Conservation (phyloP, 2,888 invertebrate species). For the Calameuta pallipes region DNA sequence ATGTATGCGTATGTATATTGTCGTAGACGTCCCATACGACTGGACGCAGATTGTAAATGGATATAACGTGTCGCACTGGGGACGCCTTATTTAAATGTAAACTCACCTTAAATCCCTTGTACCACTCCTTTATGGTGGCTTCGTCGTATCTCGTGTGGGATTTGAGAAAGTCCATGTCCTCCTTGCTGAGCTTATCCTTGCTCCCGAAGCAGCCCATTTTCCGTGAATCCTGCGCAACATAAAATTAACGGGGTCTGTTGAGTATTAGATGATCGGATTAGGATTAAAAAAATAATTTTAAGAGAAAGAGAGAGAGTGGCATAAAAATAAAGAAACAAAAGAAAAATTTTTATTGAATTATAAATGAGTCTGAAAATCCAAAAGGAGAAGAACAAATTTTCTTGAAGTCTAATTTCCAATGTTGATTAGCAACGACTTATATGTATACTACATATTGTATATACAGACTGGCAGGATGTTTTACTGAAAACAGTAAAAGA, state of each 20-base stretch:
- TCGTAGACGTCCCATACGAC: neutral
- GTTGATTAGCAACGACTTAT: neutral
- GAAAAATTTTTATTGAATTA: neutral
- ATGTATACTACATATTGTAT: too few relatives aligned
- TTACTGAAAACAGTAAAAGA: neutral
- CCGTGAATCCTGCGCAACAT: conserved; percentile 32
- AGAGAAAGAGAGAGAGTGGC: neutral
- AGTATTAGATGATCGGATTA: neutral
- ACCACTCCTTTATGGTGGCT: conserved; percentile 99
- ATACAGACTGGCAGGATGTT: too few relatives aligned
- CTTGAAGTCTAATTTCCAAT: neutral
- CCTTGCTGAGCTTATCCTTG: conserved; percentile 96
- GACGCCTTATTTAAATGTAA: conserved; percentile 9
- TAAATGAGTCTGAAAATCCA: neutral
- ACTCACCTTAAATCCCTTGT: conserved; percentile 98
- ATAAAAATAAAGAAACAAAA: neutral
- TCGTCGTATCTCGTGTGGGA: conserved; percentile 98
- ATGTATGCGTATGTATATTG: neutral
- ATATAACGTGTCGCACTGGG: conserved; percentile 17
- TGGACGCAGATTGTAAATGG: neutral
- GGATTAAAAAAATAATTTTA: neutral
- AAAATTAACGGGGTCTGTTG: neutral
- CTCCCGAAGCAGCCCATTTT: conserved; percentile 94
- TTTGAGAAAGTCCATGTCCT: conserved; percentile 99
- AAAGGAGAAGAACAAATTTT: neutral